Conservation (phyloP, 1,140 invertebrate genomes). For the Pollicipes pollicipes region DNA sequence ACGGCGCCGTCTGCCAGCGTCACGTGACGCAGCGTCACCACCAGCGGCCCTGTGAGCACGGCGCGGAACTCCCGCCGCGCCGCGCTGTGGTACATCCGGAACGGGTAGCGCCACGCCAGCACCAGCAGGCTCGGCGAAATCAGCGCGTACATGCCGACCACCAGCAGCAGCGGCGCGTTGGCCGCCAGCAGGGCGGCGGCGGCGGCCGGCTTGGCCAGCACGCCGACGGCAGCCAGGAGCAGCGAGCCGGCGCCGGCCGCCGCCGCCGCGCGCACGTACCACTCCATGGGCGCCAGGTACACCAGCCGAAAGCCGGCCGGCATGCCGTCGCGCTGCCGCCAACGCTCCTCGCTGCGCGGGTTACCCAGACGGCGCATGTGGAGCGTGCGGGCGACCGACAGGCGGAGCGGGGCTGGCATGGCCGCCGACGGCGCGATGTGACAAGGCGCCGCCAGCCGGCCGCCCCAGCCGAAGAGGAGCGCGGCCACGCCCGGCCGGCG, state of each 20-base stretch:
- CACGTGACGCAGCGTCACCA: background rate
- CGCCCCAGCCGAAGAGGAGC: no score
- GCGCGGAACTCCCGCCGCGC: background rate
- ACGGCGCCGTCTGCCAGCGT: background rate
- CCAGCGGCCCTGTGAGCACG: background rate
- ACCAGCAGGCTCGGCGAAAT: background rate
- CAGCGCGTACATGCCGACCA: background rate
- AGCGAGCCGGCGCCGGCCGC: no score
- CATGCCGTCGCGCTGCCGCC: background rate
- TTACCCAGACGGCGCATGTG: background rate
- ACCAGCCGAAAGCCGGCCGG: background rate
- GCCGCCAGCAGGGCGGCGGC: background rate
- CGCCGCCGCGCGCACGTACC: background rate
- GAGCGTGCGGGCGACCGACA: background rate
- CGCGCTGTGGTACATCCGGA: constrained; percentile 1
- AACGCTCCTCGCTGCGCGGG: background rate
- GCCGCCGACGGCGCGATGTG: no score
- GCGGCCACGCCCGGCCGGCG: no score
- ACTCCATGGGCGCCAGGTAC: background rate
- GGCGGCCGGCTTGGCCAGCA: no score
- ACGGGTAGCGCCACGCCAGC: background rate
- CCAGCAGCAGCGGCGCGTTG: background rate
- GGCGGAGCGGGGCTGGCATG: background rate
- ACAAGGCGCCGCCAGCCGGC: no score
- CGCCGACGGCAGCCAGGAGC: background rate